These are phyloP conservation scores for Dermatophagoides farinae DNA, from an alignment of 1,140 invertebrate species.

Conservation along the genomic window DNA sequence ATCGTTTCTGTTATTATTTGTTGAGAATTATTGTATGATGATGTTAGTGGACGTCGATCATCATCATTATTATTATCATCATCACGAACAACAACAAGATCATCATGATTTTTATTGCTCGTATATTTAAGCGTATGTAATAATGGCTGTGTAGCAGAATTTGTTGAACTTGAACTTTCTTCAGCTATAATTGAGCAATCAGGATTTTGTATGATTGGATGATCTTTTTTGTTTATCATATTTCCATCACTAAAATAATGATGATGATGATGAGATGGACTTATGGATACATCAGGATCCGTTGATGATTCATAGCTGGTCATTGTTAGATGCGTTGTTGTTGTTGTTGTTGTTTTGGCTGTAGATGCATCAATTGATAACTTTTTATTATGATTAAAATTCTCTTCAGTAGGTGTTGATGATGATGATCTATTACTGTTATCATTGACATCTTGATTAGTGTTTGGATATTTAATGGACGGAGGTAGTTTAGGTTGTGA, in stretches of 20 bases:
- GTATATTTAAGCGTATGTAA: too few relatives aligned
- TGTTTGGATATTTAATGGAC: not conserved
- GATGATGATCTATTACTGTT: not conserved
- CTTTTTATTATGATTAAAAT: not conserved
- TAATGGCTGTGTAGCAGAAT: not conserved
- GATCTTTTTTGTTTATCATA: too few relatives aligned
- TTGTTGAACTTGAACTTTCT: not conserved
- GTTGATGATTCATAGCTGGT: not conserved
- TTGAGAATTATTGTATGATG: too few relatives aligned
- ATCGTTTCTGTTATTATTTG: too few relatives aligned
- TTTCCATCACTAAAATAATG: too few relatives aligned
- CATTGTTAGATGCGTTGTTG: not conserved
- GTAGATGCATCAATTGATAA: not conserved
- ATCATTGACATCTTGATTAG: not conserved
- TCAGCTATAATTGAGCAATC: not conserved
- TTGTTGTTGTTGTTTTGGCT: not conserved
- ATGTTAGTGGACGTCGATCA: too few relatives aligned
- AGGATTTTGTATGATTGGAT: not conserved
- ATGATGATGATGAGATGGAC: too few relatives aligned
- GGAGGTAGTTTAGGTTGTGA: too few relatives aligned
- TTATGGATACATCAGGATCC: too few relatives aligned
- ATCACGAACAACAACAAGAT: too few relatives aligned
- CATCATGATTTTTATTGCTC: too few relatives aligned
- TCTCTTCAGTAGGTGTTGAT: not conserved
- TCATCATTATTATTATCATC: too few relatives aligned